Base-by-base conservation (phyloP, 2,888 invertebrate species). In the Gymnosoma rotundatum region DNA sequence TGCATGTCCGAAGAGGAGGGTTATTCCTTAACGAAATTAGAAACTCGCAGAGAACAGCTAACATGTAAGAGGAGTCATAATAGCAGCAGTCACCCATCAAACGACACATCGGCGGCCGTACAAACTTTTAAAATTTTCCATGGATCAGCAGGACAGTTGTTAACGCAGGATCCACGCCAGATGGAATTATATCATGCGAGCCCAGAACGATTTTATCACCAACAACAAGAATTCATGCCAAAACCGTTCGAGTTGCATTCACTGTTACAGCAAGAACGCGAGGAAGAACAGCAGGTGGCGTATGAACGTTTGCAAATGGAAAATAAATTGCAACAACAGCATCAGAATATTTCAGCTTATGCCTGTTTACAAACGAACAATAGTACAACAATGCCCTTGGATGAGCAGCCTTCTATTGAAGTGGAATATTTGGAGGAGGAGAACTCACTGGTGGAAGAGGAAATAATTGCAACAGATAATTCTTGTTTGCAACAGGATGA, bases 11-110 rank as follows among this genome's bases (percentile, higher is more conserved):
- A 88, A 32, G 89, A 88, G 56, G 92, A 92, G 21, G 92, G 92
- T 6, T 92, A 92, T 38, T 91, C 91, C 3, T 84, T 92, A 1
- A 92, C 92, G 0, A 92, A 91, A 86, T 78, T 92, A 48, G 92
- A 92, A 80, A 92, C 92, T 6, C 86, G 90, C 1, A 86, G 89
- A 2, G 90, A 90, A 83, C 90, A 90, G 58, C 88, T 88, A 36
- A 83, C 88, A 18, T 87, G 88, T 50, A 85, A 32, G 32, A 6
- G 85, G 48, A 21, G 38, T 10, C 45, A 52, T 38, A 70, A 58
- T 16, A 21, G 42, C n/a, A 52, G 0, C 20, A 60, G 5, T n/a
- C 76, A 14, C 61, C 9, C 73, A 64, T n/a, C 45, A 38, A 72
- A 45, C 25, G 83, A 16, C 7, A 25, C 70, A 9, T 52, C 66